Base-by-base conservation (phyloP, 1,140 invertebrate genomes). In the Drosophila nikananu region DNA sequence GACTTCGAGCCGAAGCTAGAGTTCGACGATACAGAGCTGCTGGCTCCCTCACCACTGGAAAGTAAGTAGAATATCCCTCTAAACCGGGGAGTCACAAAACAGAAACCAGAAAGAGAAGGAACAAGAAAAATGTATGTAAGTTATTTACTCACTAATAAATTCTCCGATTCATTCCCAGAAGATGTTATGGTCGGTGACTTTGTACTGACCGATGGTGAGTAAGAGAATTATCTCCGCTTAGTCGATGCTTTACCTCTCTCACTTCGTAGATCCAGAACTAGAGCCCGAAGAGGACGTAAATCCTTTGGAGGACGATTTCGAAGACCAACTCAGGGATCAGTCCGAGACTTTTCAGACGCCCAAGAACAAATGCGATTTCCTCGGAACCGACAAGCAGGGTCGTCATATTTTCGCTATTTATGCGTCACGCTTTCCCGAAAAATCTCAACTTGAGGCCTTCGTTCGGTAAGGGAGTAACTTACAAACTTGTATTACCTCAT, bases 371-470 rank as follows among this genome's bases (percentile, higher is more conserved):
- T 93, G 92, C 63, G 92, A 93, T 70, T 93, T 93, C 44, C 77
- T 93, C 30, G 92, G 92, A 19, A 93, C 92, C 6, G 92, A 93
- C 95, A 93, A 91, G 49, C 92, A 93, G 83, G 98, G 98, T 25
- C 95, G 98, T 70, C 98, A 98, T 94, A 96, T 99, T 52, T 99
- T 99, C 92, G 97, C 98, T 46, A 97, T 99, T 55, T 99, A 98
- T 58, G 97, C 98, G 19, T 99, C 97, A 91, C 96, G 97, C 90
- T 95, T 99, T 81, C 98, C 98, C n/a, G 95, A 96, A 49, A 97
- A 96, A 55, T 86, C 92, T 8, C 92, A 93, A 51, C 81, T 93
- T 8, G 92, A 92, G 32, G 83, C 66, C 9, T 93, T 93, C 48
- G 86, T 93, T 12, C 76, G 83, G 48, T 49, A 49, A 30, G 8